Base-by-base conservation (phyloP, 2,888 invertebrate genomes). In the Eurois occulta region DNA sequence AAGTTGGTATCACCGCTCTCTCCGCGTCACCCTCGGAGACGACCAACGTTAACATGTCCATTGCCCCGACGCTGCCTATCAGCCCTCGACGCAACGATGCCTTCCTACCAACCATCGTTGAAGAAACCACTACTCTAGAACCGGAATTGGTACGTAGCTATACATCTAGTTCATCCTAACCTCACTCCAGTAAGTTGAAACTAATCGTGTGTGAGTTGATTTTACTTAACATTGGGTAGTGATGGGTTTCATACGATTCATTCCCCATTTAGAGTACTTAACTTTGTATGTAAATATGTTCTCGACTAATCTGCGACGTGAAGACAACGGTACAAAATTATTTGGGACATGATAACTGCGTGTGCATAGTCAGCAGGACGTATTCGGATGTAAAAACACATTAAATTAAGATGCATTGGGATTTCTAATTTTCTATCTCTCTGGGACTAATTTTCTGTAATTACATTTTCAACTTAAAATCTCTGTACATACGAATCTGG, bases 1-100 rank as follows among this genome's bases (percentile, higher is more conserved):
- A 95, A 88, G 95, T 96, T 83, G 94, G 95, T 84, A 96, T 96
- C 81, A 95, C 95, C 21, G 95, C 95, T 13, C 94, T 94, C 82
- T 92, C 94, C 1, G 95, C 94, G 74, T 91, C 94, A 0, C 94
- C 94, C 5, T 95, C 96, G 0, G 95, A 95, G 84, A 90, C 94
- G 0, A 93, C 89, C 60, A 93, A 91, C 78, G 89, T 94, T 58
- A 94, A 94, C 81, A 87, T 90, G 74, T 92, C 94, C 0, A 87
- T 91, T 21, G 90, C 90, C 41, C 91, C 92, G 4, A 87, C 83
- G 0, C 41, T 88, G 5, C 90, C 92, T 0, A 85, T 89, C 32
- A 91, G 84, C 70, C 92, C 94, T 2, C 91, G 95, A 58, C 91
- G 91, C n/a, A 83, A 93, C 38, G 92, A 93, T 2, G 85, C 89